Conservation (phyloP, 2,888 invertebrate genomes). For the Clusia tigrina region DNA sequence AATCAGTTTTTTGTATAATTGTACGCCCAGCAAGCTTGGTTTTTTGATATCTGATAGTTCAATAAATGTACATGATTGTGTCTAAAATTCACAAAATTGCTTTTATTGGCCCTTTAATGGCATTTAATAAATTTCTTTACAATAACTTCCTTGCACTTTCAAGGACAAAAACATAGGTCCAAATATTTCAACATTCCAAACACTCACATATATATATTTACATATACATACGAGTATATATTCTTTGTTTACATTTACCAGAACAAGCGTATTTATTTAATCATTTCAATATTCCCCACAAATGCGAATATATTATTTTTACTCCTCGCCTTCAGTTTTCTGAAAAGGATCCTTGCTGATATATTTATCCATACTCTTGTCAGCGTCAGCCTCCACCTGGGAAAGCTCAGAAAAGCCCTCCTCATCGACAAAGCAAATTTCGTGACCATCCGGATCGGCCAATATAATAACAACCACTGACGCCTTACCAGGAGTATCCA, state of each 20-base stretch:
- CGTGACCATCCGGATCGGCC: conserved; percentile 96
- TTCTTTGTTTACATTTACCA: too few relatives aligned
- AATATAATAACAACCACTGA: conserved; percentile 95
- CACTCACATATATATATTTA: background rate
- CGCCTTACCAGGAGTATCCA: conserved; percentile 97
- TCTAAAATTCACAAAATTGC: too few relatives aligned
- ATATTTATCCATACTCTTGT: conserved; percentile 78
- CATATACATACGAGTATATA: background rate
- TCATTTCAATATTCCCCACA: too few relatives aligned
- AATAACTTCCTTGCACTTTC: too few relatives aligned
- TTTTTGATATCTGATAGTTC: too few relatives aligned
- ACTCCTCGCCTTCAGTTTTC: conserved; percentile 28
- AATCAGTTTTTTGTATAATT: too few relatives aligned
- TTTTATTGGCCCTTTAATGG: too few relatives aligned
- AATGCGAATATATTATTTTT: background rate
- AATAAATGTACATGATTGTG: too few relatives aligned
- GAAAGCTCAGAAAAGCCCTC: conserved; percentile 92
- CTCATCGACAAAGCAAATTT: conserved; percentile 98
- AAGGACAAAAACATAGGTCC: too few relatives aligned
- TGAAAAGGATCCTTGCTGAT: conserved; percentile 68
- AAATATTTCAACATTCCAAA: background rate
- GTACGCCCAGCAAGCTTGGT: too few relatives aligned
- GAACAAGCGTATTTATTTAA: too few relatives aligned
- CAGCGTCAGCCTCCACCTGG: conserved; percentile 83
- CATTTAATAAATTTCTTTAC: too few relatives aligned